These are phyloP conservation scores for Ramazzottius varieornatus DNA, from an alignment of 2,888 invertebrate genomes.

Conservation along the genomic window DNA sequence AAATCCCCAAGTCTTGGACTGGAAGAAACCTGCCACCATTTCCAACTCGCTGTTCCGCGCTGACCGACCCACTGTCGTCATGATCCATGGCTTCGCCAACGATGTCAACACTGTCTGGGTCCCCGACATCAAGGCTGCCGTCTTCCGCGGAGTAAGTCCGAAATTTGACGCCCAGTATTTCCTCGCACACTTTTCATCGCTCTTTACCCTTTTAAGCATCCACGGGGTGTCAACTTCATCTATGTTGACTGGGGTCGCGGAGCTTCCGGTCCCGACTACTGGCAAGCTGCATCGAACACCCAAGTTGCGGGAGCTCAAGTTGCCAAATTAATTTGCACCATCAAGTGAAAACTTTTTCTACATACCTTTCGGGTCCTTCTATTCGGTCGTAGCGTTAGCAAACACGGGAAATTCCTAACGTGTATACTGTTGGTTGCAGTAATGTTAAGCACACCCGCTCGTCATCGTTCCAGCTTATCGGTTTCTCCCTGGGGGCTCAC, in stretches of 20 bases:
- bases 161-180: too few relatives aligned
- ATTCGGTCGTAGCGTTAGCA: background rate
- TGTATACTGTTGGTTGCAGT: background rate
- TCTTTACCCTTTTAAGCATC: background rate
- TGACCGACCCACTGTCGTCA: background rate
- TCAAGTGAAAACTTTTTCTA: background rate
- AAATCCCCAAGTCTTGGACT: background rate
- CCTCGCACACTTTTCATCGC: too few relatives aligned
- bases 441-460: background rate
- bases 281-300: background rate
- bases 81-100: background rate
- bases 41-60: background rate
- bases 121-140: background rate
- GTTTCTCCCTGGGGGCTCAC: constrained; percentile 4
- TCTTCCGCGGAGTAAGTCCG: background rate
- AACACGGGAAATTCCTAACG: background rate
- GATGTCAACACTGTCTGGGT: background rate
- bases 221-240: background rate
- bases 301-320: background rate
- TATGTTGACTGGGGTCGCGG: background rate
- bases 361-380: background rate
- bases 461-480: background rate
- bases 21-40: background rate
- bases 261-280: background rate
- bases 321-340: background rate